Conservation (phyloP, 2,888 invertebrate genomes). For the Cataglyphis rosenhaueri region DNA sequence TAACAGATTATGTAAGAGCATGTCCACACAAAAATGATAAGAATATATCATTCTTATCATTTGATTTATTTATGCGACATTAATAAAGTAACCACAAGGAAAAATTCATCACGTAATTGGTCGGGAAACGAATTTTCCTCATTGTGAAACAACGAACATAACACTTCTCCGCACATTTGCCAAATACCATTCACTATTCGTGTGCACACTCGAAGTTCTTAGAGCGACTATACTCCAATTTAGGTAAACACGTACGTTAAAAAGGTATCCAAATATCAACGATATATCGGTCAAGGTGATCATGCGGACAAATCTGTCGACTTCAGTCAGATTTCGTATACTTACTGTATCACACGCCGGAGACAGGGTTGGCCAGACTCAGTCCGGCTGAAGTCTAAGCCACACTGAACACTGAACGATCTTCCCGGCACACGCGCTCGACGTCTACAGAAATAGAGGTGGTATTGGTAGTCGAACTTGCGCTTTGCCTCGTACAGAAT, state of each 20-base stretch:
- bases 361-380: slow-evolving; percentile 65
- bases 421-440: slow-evolving; percentile 68
- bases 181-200: slow-evolving; percentile 7
- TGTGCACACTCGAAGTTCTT: neutral
- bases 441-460: slow-evolving; percentile 75
- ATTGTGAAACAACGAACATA: neutral
- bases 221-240: neutral
- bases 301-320: neutral
- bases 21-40: neutral
- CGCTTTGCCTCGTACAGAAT: slow-evolving; percentile 24
- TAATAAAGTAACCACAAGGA: neutral
- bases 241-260: neutral
- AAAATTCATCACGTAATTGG: neutral
- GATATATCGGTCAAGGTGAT: neutral
- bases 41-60: neutral
- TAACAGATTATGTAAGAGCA: slow-evolving; percentile 27
- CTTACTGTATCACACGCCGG: slow-evolving; percentile 66
- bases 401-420: slow-evolving; percentile 65
- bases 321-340: slow-evolving; percentile 62
- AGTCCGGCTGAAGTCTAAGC: slow-evolving; percentile 75
- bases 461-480: slow-evolving; percentile 57
- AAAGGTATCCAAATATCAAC: neutral
- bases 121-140: slow-evolving; percentile 8
- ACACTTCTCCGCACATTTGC: slow-evolving; percentile 22
- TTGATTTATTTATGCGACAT: neutral